Percentiles rank a stretch among this genome's conserved stretches.
Conservation (phyloP, 2,797 vertebrate genomes). For the Acanthurus tractus region DNA sequence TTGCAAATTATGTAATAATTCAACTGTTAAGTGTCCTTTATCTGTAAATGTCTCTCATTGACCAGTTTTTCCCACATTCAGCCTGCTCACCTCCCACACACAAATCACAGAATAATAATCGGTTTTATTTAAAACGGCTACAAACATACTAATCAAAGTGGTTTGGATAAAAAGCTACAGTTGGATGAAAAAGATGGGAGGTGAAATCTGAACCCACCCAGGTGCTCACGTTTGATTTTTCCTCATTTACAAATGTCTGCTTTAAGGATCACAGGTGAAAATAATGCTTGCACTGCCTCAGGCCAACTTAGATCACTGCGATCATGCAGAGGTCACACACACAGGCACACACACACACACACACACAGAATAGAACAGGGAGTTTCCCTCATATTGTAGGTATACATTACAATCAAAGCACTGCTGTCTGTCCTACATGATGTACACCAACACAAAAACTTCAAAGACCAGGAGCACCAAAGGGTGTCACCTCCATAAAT, state of each 20-base stretch:
- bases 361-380: constrained; percentile 3
- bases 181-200: not conserved
- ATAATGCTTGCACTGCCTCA: constrained; percentile 32
- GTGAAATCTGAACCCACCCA: constrained; percentile 52
- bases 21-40: constrained; percentile 1
- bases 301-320: constrained; percentile 31
- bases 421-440: constrained; percentile 16
- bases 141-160: not conserved
- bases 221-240: constrained; percentile 40
- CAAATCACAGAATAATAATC: constrained; percentile 5
- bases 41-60: constrained; percentile 12
- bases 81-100: constrained; percentile 21
- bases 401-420: constrained; percentile 60
- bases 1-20: constrained; percentile 20
- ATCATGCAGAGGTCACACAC: constrained; percentile 33
- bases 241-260: constrained; percentile 26
- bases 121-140: constrained; percentile 4
- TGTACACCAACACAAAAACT: constrained; percentile 38
- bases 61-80: constrained; percentile 25
- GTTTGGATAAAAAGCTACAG: constrained; percentile 19
- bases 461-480: constrained; percentile 47
- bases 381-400: constrained; percentile 29
- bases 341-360: constrained; percentile 11
- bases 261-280: constrained; percentile 18
- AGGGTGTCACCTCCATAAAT: constrained; percentile 31